Evolutionary conservation across 2,797 vertebrate genomes (phyloP).

Genomic region (Microctenopoma lineatum): DNA sequence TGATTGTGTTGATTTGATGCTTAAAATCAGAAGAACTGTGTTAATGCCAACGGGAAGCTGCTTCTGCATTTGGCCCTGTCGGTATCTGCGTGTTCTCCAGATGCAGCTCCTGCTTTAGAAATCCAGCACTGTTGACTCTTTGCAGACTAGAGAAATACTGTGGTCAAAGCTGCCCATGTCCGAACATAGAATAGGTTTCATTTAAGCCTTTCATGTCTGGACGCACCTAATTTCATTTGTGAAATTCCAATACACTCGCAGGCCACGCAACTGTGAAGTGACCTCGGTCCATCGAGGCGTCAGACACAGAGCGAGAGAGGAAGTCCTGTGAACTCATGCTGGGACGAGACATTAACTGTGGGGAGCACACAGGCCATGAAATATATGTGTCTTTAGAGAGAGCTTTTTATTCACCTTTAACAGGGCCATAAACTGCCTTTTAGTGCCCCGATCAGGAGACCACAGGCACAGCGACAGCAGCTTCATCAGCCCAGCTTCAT

Average conservation of each 20-base stretch:
- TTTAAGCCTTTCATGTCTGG: conserved; percentile 1
- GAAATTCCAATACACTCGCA: conserved; percentile 13
- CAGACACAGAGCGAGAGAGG: conserved; percentile 38
- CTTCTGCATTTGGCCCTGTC: too few relatives aligned
- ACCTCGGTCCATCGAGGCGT: conserved; percentile 41
- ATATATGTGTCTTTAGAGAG: conserved; percentile 66
- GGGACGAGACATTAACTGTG: conserved; percentile 62
- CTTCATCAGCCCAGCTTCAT: conserved; percentile 5
- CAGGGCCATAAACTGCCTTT: conserved; percentile 71
- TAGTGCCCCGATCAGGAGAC: conserved; percentile 54
- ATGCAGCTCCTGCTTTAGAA: too few relatives aligned
- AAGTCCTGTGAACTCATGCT: conserved; percentile 55
- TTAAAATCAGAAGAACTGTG: too few relatives aligned
- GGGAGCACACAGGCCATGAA: conserved; percentile 67
- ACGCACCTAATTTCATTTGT: conserved; percentile 15
- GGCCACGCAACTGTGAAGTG: conserved; percentile 34
- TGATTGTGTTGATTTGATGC: too few relatives aligned
- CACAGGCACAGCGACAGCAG: conserved; percentile 59
- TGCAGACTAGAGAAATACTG: too few relatives aligned
- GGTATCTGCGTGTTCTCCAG: too few relatives aligned
- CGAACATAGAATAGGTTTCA: too few relatives aligned
- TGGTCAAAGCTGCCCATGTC: too few relatives aligned
- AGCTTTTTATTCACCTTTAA: conserved; percentile 74
- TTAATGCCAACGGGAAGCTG: too few relatives aligned
- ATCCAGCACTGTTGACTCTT: too few relatives aligned